A percentile compares a stretch with the other conserved stretches of the same genome.
These are phyloP conservation scores for Thalpophila matura DNA, from an alignment of 2,888 invertebrate species.

Conservation along the genomic window DNA sequence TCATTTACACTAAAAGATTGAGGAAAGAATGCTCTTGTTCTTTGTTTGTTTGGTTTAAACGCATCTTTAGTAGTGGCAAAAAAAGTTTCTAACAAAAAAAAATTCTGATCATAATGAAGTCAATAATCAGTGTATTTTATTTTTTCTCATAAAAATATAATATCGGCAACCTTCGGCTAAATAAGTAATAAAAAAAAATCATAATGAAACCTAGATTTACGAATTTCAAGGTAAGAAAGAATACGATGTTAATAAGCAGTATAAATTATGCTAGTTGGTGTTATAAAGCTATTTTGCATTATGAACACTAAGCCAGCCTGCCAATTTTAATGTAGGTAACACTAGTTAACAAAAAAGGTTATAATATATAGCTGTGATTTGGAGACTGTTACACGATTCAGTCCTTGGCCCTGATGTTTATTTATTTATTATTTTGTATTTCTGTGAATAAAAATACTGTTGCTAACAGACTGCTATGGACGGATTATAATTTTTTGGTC, in stretches of 20 bases:
- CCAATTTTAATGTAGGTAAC: conserved; percentile 42
- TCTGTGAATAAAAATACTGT: no score
- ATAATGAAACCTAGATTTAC: conserved; percentile 9
- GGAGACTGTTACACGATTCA: neutral
- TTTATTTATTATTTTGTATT: no score
- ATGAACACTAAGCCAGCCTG: conserved; percentile 10
- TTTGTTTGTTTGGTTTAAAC: no score
- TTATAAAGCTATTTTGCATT: conserved; percentile 14
- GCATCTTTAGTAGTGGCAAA: no score
- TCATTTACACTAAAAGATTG: no score
- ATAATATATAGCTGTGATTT: conserved; percentile 27
- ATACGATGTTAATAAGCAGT: conserved; percentile 10
- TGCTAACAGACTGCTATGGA: no score
- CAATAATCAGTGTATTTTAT: neutral
- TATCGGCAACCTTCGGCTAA: neutral
- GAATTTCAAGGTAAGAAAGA: conserved; percentile 28
- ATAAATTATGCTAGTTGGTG: conserved; percentile 30
- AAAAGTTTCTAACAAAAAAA: no score
- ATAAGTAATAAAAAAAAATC: conserved; percentile 4
- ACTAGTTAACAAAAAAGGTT: conserved; percentile 24
- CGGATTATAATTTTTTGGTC: no score
- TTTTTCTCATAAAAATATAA: neutral
- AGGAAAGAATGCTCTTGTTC: no score
- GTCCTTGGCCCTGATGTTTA: conserved; percentile 39
- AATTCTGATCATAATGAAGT: no score